phyloP scores from a whole-genome alignment of 2,113 vertebrate genomes.

The Odobenus rosmarus region DNA sequence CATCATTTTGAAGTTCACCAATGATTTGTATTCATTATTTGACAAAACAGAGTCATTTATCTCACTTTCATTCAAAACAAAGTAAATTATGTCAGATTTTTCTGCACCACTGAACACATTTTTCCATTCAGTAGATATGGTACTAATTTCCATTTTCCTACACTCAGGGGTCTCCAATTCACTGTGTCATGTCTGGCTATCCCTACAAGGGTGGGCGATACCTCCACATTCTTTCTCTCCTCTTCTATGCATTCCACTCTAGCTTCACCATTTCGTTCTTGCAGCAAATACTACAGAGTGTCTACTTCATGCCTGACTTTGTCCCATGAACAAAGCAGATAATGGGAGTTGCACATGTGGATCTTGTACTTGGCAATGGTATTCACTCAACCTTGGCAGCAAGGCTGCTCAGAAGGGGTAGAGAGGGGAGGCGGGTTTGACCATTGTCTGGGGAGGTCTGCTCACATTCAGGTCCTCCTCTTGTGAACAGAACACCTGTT shows the following conservation, averaged over 20 bases:
- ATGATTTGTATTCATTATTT: no score
- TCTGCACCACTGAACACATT: neutral
- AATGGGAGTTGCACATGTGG: rapidly evolving
- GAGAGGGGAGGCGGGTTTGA: no score
- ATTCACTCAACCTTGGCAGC: rapidly evolving
- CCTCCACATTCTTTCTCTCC: rapidly evolving
- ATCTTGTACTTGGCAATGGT: rapidly evolving
- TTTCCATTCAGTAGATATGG: neutral
- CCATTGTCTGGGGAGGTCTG: neutral
- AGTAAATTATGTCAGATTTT: neutral
- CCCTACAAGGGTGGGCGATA: no score
- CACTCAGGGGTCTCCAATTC: no score
- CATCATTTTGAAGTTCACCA: no score
- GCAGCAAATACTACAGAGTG: no score
- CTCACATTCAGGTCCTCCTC: neutral
- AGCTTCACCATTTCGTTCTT: neutral
- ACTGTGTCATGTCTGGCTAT: rapidly evolving
- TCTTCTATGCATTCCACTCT: rapidly evolving
- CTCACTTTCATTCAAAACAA: neutral
- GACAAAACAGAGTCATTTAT: neutral
- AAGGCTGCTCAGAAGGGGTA: rapidly evolving
- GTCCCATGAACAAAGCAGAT: neutral
- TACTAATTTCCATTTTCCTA: neutral
- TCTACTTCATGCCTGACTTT: rapidly evolving
- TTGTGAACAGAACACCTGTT: neutral